Conservation (phyloP, 2,797 vertebrate genomes). For the Poecile montanus region DNA sequence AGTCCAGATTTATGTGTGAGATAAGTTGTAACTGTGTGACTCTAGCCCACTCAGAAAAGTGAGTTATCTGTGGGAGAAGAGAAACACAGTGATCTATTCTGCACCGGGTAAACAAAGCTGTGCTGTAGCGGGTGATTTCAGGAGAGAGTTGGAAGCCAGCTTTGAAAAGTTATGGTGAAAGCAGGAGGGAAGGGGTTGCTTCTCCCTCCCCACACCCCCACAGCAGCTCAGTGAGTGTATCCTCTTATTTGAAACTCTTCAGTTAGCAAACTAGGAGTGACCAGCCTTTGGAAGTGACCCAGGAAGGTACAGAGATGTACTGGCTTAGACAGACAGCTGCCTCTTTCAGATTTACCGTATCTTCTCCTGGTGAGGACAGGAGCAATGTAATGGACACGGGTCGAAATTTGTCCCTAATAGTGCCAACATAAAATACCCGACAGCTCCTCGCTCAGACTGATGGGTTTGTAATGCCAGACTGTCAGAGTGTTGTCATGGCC, state of each 20-base stretch:
- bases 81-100: conserved; percentile 50
- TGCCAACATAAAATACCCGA: neutral
- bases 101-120: conserved; percentile 55
- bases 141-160: conserved; percentile 39
- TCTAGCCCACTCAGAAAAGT: conserved; percentile 53
- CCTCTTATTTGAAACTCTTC: neutral
- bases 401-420: neutral
- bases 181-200: neutral
- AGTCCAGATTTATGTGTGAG: conserved; percentile 42
- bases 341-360: neutral
- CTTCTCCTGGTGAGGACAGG: neutral
- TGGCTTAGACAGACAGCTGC: neutral
- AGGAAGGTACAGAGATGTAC: neutral
- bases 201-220: neutral
- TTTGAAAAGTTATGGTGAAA: conserved; percentile 16
- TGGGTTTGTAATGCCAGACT: neutral
- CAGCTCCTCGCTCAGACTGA: neutral
- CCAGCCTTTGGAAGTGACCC: neutral
- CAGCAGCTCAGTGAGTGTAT: neutral
- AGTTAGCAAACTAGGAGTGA: neutral
- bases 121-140: conserved; percentile 50
- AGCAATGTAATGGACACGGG: neutral
- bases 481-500: neutral
- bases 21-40: conserved; percentile 47
- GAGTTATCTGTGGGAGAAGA: conserved; percentile 52